Percentiles rank a stretch among this genome's conserved stretches.
Evolutionary conservation across 2,888 invertebrate species (phyloP).

Genomic region (Reticulitermes lucifugus): DNA sequence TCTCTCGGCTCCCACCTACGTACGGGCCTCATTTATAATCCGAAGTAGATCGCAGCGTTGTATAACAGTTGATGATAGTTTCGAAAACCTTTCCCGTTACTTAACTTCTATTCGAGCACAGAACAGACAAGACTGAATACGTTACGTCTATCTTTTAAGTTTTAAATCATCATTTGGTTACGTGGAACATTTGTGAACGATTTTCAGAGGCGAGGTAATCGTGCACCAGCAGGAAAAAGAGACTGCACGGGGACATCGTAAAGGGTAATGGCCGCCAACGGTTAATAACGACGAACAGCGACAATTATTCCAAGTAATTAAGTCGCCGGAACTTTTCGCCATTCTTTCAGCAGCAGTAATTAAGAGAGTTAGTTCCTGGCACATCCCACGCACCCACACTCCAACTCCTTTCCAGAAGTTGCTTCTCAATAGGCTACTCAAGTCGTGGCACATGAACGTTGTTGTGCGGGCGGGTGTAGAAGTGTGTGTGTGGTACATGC

Average conservation of each 20-base stretch:
- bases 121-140: neutral
- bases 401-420: neutral
- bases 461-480: neutral
- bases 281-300: slow-evolving; percentile 43
- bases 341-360: slow-evolving; percentile 46
- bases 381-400: neutral
- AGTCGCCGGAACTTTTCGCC: slow-evolving; percentile 48
- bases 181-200: neutral
- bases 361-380: slow-evolving; percentile 49
- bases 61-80: too few species aligned
- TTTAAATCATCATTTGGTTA: neutral
- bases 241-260: neutral
- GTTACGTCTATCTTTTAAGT: neutral
- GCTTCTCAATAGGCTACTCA: slow-evolving; percentile 13
- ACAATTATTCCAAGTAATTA: slow-evolving; percentile 54
- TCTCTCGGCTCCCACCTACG: too few species aligned
- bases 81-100: too few species aligned
- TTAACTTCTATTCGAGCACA: too few species aligned
- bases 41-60: too few species aligned
- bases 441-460: neutral
- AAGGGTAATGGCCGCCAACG: slow-evolving; percentile 42
- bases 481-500: neutral
- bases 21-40: too few species aligned
- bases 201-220: neutral
- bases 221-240: neutral